These are phyloP conservation scores for Teleopsis dalmanni DNA, from an alignment of 1,140 invertebrate species.

Conservation along the genomic window DNA sequence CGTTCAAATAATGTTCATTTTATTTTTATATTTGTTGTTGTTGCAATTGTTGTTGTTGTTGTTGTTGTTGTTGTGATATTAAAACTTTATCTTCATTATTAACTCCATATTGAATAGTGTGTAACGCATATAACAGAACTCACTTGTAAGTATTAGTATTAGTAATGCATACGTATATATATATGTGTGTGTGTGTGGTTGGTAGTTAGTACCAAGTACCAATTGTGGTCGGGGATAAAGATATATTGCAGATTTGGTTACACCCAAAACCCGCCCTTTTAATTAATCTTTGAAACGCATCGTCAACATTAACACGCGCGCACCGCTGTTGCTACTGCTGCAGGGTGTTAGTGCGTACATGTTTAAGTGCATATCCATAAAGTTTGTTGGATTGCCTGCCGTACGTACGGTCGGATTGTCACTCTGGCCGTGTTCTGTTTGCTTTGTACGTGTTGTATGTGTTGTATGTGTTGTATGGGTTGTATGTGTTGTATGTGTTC, in stretches of 20 bases:
- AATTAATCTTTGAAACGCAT: too few species aligned
- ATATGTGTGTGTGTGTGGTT: background rate
- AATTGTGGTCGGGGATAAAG: background rate
- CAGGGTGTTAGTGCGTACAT: background rate
- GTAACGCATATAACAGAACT: too few species aligned
- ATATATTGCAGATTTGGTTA: background rate
- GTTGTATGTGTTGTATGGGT: too few species aligned
- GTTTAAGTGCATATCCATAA: background rate
- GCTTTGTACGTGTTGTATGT: background rate
- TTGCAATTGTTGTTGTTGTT: too few species aligned
- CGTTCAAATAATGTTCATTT: too few species aligned
- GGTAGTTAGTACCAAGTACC: background rate
- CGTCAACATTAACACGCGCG: too few species aligned
- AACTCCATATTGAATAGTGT: too few species aligned
- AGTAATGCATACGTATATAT: background rate
- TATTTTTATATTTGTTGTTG: too few species aligned
- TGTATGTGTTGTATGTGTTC: too few species aligned
- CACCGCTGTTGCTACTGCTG: background rate
- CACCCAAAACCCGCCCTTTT: constrained; percentile 7
- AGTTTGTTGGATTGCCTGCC: background rate
- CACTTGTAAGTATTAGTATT: too few species aligned
- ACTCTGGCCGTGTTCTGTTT: background rate
- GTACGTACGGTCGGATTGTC: background rate
- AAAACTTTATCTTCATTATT: too few species aligned
- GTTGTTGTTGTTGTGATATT: too few species aligned